A percentile compares a stretch with the other conserved stretches of the same genome.
These are phyloP conservation scores for Drosophila kohkoa DNA, from an alignment of 1,140 invertebrate genomes.

Conservation along the genomic window DNA sequence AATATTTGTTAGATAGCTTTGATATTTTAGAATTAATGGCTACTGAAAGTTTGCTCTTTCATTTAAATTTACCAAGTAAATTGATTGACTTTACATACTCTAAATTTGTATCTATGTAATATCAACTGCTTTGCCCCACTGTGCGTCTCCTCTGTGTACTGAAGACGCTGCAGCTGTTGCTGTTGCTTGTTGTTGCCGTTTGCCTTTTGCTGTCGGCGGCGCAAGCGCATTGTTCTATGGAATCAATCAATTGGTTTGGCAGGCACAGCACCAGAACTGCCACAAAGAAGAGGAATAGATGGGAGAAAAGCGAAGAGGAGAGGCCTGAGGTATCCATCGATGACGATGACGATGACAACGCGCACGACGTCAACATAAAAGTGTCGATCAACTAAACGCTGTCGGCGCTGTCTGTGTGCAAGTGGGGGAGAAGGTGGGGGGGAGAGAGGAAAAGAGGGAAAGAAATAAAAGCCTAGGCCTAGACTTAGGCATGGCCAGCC, in stretches of 20 bases:
- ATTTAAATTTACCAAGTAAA: neutral
- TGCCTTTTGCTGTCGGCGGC: slow-evolving; percentile 17
- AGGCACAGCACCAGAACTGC: slow-evolving; percentile 78
- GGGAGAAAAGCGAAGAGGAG: slow-evolving; percentile 20
- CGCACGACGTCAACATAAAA: slow-evolving; percentile 83
- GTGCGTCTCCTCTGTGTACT: slow-evolving; percentile 24
- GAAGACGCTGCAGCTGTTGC: slow-evolving; percentile 26
- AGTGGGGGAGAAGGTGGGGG: neutral
- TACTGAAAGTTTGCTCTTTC: no score
- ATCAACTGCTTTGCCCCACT: slow-evolving; percentile 19
- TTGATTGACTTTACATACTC: no score
- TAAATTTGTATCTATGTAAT: neutral
- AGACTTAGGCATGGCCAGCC: slow-evolving; percentile 58
- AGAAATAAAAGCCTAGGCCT: slow-evolving; percentile 6
- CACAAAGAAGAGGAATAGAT: slow-evolving; percentile 41
- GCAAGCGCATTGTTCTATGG: slow-evolving; percentile 72
- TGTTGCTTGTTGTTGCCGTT: no score
- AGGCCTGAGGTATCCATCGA: slow-evolving; percentile 28
- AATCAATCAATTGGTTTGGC: slow-evolving; percentile 78
- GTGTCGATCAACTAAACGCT: slow-evolving; percentile 82
- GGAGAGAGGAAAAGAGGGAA: slow-evolving; percentile 19
- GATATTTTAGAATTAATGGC: no score
- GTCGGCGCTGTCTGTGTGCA: slow-evolving; percentile 45
- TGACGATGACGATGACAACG: slow-evolving; percentile 76
- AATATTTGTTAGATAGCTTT: no score